Evolutionary conservation across 2,797 vertebrate species (phyloP), one percentile per base, ranked within the genome.

Genomic region (Phoeniculus purpureus): DNA sequence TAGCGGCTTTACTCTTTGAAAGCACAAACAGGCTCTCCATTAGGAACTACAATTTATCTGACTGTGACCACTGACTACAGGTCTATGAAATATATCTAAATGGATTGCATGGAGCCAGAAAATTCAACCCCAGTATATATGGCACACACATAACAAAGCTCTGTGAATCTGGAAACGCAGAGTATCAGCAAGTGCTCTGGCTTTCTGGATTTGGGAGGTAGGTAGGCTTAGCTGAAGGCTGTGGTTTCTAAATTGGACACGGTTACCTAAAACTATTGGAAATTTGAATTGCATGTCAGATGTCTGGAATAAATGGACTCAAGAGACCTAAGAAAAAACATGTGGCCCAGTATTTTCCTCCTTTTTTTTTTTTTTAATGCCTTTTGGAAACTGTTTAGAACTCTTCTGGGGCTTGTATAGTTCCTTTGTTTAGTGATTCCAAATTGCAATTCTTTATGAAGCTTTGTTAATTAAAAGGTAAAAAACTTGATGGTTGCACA

Each of bases 191-290:
- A 90, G 87, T 58, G 84, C 93, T 87, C 87, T 74, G 76, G 56
- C 80, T 91, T 92, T 79, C 74, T 12, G 47, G 88, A 89, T 88
- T 32, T 80, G 77, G 88, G 91, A 91, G 81, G 92, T 88, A 94
- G 91, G 87, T 73, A 94, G 93, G 92, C 90, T 94, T 95, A 95
- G 89, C 90, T 90, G 76, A 94, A 93, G 79, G 59, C 78, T 94
- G 96, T 47, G 93, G 93, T 94, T 97, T 97, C 96, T 96, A 96
- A 96, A 96, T 97, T 97, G 95, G 95, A 97, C 96, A 96, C 77
- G 22, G 76, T 96, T 96, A 97, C 97, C 96, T 89, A 97, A 96
- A 97, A 97, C 93, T 96, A 95, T 95, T 85, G 92, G 95, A 96
- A 96, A 96, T 92, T 94, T 93, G 94, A 97, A 97, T 96, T 97